phyloP scores from a whole-genome alignment of 2,888 invertebrate species.

The Esperia sulphurella region DNA sequence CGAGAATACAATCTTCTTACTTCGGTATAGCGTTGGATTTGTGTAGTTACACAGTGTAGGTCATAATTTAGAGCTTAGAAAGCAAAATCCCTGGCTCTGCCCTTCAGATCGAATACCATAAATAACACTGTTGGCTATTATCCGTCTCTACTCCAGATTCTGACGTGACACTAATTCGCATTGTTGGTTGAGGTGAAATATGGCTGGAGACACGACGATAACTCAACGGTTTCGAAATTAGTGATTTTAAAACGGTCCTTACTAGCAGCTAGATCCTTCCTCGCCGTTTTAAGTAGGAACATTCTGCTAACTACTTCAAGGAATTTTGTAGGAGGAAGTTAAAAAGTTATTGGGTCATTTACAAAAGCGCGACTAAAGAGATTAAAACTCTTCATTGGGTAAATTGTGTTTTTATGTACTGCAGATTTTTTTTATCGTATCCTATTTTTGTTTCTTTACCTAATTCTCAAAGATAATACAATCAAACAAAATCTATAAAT shows the following conservation, averaged over 20 bases:
- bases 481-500: too few species aligned
- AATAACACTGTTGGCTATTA: constrained; percentile 52
- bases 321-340: background rate
- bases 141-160: constrained; percentile 56
- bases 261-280: too few species aligned
- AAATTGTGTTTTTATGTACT: too few species aligned
- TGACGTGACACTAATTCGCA: constrained; percentile 48
- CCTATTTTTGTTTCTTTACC: too few species aligned
- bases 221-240: constrained; percentile 12
- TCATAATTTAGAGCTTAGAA: constrained; percentile 65
- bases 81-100: constrained; percentile 40
- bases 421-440: too few species aligned
- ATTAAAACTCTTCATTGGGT: too few species aligned
- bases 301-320: background rate
- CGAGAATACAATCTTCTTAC: background rate
- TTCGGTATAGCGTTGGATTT: constrained; percentile 7
- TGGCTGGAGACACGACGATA: constrained; percentile 18
- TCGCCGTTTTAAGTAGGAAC: too few species aligned
- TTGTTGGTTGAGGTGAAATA: constrained; percentile 46
- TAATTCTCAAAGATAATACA: too few species aligned
- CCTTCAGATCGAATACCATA: constrained; percentile 41
- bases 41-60: constrained; percentile 14
- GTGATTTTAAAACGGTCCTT: background rate
- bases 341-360: background rate
- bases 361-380: too few species aligned